phyloP scores from a whole-genome alignment of 2,797 vertebrate genomes.

The Alectoris magna region DNA sequence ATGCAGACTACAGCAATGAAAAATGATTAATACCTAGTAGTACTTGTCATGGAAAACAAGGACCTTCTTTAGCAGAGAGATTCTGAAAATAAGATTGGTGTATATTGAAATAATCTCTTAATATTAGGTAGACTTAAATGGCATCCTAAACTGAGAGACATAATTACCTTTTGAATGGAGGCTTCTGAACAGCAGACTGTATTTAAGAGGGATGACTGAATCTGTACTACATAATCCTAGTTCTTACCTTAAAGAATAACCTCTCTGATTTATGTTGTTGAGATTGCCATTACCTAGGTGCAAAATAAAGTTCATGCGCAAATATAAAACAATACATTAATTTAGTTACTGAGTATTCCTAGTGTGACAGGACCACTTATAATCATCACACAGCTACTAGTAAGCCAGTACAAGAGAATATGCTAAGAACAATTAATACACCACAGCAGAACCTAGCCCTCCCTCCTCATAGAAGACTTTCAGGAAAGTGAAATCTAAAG shows the following conservation, averaged over 20 bases:
- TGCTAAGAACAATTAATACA: background rate
- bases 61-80: background rate
- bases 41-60: background rate
- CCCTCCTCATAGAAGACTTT: background rate
- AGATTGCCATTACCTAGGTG: background rate
- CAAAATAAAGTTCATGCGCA: background rate
- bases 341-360: background rate
- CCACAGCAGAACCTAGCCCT: background rate
- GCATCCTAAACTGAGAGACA: background rate
- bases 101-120: background rate
- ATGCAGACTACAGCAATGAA: background rate
- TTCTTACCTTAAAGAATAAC: background rate
- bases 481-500: background rate
- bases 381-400: background rate
- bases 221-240: background rate
- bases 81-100: background rate
- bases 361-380: accelerated
- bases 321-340: background rate
- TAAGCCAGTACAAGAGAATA: background rate
- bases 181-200: background rate
- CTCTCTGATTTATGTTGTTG: background rate
- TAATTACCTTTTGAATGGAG: background rate
- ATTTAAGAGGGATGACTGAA: background rate
- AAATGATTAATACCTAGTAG: background rate
- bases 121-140: background rate